Evolutionary conservation across 2,113 vertebrate species (phyloP).

Genomic region (Xenopus laevis): DNA sequence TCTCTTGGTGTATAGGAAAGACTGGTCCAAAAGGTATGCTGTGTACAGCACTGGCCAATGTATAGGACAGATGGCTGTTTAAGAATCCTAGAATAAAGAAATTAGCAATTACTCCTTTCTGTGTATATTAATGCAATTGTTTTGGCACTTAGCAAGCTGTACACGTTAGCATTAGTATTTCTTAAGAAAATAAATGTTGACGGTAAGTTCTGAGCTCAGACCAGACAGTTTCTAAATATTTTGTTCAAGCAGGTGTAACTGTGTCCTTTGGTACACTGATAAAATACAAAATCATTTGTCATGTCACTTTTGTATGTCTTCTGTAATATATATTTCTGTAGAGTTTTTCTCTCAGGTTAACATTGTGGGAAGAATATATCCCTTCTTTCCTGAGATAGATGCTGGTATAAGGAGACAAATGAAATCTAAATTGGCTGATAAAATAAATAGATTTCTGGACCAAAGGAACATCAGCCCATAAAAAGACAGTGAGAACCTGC

Average conservation of each 20-base stretch:
- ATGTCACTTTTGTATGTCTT: conserved; percentile 24
- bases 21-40: no score
- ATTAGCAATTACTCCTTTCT: no score
- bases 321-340: conserved; percentile 32
- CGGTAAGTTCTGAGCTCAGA: not conserved
- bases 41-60: no score
- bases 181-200: no score
- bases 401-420: conserved; percentile 29
- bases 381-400: conserved; percentile 28
- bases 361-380: conserved; percentile 26
- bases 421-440: conserved; percentile 32
- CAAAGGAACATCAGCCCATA: not conserved
- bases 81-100: no score
- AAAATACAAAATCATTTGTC: conserved; percentile 27
- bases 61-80: no score
- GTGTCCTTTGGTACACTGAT: conserved; percentile 15
- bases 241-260: conserved; percentile 6
- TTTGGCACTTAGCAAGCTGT: no score
- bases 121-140: no score
- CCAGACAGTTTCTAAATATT: conserved; percentile 16
- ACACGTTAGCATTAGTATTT: no score
- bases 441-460: conserved; percentile 36
- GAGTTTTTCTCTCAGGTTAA: conserved; percentile 14
- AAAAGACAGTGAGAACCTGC: not conserved
- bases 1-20: no score